Conservation (phyloP, 2,888 invertebrate species). For the Neoaliturus tenellus region DNA sequence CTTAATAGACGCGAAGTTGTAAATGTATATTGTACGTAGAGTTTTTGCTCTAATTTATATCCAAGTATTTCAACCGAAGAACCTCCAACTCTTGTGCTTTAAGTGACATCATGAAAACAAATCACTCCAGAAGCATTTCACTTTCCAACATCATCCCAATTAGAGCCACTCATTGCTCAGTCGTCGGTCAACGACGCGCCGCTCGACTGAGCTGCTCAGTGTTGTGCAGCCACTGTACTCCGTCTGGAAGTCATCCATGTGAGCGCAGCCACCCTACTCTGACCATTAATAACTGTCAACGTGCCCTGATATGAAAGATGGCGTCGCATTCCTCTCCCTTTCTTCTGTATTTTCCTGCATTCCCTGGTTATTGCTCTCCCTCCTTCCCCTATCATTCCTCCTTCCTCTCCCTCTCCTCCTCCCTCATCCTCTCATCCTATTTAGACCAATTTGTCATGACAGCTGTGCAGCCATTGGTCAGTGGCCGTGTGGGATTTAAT, state of each 20-base stretch:
- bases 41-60: no score
- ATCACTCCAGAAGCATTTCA: no score
- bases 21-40: no score
- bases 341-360: slow-evolving; percentile 20
- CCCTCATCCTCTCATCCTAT: neutral
- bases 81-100: no score
- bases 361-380: neutral
- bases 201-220: no score
- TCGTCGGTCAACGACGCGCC: no score
- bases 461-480: neutral
- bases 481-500: neutral
- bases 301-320: slow-evolving; percentile 48
- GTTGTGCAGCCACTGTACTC: no score
- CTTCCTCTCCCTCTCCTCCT: neutral
- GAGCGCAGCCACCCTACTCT: neutral
- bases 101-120: no score
- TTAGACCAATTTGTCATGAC: slow-evolving; percentile 25
- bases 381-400: no score
- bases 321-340: slow-evolving; percentile 42
- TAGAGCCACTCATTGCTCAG: no score
- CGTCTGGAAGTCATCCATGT: neutral
- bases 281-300: slow-evolving; percentile 43
- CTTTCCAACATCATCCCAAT: neutral
- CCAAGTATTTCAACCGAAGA: no score
- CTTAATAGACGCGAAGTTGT: no score